Percentiles rank a stretch among this genome's conserved stretches.
These are phyloP conservation scores for Rhogogaster chlorosoma DNA, from an alignment of 2,888 invertebrate genomes.

Conservation along the genomic window DNA sequence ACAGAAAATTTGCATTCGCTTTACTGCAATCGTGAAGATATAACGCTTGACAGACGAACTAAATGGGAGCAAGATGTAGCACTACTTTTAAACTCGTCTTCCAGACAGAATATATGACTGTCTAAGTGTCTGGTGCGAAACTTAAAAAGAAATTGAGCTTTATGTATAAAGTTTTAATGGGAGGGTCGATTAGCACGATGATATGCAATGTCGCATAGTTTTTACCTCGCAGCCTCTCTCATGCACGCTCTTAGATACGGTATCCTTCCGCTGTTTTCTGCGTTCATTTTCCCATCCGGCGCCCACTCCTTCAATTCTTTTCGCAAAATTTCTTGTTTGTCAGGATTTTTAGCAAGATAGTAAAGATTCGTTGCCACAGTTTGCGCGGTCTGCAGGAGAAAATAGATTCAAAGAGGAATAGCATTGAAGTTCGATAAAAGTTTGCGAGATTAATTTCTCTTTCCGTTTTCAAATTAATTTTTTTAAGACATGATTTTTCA, in stretches of 20 bases:
- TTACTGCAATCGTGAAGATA: conserved; percentile 4
- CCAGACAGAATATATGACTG: conserved; percentile 29
- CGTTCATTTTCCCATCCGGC: conserved; percentile 66
- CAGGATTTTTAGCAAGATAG: conserved; percentile 76
- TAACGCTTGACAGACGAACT: neutral
- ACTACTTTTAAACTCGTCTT: conserved; percentile 1
- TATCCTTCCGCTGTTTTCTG: conserved; percentile 69
- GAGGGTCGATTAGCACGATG: conserved; percentile 35
- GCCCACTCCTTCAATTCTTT: conserved; percentile 68
- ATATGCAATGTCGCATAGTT: conserved; percentile 33
- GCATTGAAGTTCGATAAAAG: neutral
- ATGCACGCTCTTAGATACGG: conserved; percentile 71
- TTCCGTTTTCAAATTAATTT: neutral
- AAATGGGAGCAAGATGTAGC: neutral
- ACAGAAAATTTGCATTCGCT: conserved; percentile 10
- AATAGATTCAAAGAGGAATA: neutral
- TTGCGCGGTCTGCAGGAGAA: conserved; percentile 68
- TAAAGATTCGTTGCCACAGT: conserved; percentile 73
- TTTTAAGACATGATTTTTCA: neutral
- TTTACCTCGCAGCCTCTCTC: conserved; percentile 11
- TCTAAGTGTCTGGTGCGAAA: conserved; percentile 5
- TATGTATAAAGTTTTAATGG: conserved; percentile 37
- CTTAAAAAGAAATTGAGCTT: conserved; percentile 24
- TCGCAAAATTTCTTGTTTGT: conserved; percentile 75
- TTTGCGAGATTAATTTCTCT: neutral